phyloP scores from a whole-genome alignment of 2,797 vertebrate genomes.

The Hozukius guyotensis region DNA sequence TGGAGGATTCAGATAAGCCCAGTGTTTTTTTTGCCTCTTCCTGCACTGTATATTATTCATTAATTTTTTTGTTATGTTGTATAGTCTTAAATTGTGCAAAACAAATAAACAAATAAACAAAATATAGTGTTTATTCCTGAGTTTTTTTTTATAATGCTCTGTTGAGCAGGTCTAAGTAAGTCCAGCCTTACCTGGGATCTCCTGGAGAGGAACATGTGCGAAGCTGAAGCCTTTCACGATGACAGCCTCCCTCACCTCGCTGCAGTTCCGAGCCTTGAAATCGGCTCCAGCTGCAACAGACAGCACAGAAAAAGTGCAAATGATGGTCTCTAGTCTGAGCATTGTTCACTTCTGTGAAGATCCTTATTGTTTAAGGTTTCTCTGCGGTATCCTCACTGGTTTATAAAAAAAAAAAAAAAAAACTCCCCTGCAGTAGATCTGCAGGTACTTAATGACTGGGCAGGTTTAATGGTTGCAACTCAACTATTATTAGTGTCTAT shows the following conservation, averaged over 20 bases:
- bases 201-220: slow-evolving; percentile 88
- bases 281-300: slow-evolving; percentile 82
- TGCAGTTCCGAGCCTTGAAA: slow-evolving; percentile 88
- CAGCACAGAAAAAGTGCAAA: slow-evolving; percentile 82
- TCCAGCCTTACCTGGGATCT: slow-evolving; percentile 90
- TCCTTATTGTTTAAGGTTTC: slow-evolving; percentile 35
- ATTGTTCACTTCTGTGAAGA: slow-evolving; percentile 71
- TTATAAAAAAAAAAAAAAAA: not conserved
- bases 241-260: slow-evolving; percentile 89
- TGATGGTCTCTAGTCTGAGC: slow-evolving; percentile 73
- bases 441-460: slow-evolving; percentile 68
- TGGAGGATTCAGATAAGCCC: no score
- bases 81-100: no score
- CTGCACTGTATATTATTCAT: no score
- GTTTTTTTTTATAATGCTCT: not conserved
- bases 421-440: slow-evolving; percentile 61
- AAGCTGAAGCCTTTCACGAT: slow-evolving; percentile 89
- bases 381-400: slow-evolving; percentile 53
- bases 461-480: slow-evolving; percentile 50
- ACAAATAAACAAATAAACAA: no score
- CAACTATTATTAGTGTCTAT: slow-evolving; percentile 45
- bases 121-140: not conserved
- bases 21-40: no score
- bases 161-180: not conserved
- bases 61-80: no score